Evolutionary conservation across 2,888 invertebrate genomes (phyloP).

Genomic region (Hirtodrosophila alboralis): DNA sequence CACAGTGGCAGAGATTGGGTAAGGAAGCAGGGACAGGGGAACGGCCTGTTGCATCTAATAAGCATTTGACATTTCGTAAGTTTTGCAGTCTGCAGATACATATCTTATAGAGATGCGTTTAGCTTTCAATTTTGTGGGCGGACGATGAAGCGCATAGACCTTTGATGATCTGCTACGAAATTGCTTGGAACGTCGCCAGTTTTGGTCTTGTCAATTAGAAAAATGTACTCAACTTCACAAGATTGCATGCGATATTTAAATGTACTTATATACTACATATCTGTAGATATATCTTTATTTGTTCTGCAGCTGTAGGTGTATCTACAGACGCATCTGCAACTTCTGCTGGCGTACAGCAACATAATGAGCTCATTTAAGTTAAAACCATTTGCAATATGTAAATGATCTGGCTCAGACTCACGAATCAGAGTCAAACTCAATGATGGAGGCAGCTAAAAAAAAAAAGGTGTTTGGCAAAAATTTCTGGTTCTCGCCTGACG

Average conservation of each 20-base stretch:
- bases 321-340: neutral
- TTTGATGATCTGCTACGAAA: constrained; percentile 73
- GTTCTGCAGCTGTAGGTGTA: constrained; percentile 15
- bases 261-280: constrained; percentile 1
- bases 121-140: constrained; percentile 58
- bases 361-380: constrained; percentile 35
- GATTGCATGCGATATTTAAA: constrained; percentile 70
- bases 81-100: constrained; percentile 38
- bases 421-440: neutral
- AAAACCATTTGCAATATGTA: constrained; percentile 37
- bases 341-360: constrained; percentile 15
- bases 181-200: constrained; percentile 71
- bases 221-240: constrained; percentile 65
- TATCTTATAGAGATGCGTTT: constrained; percentile 39
- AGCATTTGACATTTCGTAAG: constrained; percentile 73
- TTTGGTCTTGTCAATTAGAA: constrained; percentile 78
- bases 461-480: constrained; percentile 62
- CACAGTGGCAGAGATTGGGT: neutral
- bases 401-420: constrained; percentile 7
- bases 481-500: constrained; percentile 59
- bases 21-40: constrained; percentile 11
- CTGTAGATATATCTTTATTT: constrained; percentile 10
- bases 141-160: constrained; percentile 46
- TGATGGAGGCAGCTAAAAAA: neutral
- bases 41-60: constrained; percentile 55